Percentiles rank a stretch among this genome's conserved stretches.
Conservation (phyloP, 2,113 vertebrate species). For the Calyptommatus sinebrachiatus region DNA sequence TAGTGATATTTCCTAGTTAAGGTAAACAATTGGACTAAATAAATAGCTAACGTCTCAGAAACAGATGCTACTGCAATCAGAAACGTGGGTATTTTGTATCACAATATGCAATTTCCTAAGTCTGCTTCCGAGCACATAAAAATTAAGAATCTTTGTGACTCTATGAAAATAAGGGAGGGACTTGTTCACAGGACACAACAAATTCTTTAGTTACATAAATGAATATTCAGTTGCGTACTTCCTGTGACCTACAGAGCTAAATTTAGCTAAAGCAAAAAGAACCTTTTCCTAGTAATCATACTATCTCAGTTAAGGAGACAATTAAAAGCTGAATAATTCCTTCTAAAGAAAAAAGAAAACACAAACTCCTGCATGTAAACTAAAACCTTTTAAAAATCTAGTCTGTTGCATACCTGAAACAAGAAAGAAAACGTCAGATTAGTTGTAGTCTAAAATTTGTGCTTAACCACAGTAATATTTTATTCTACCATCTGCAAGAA, state of each 20-base stretch:
- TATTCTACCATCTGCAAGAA: neutral
- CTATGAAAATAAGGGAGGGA: constrained; percentile 10
- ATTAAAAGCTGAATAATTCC: neutral
- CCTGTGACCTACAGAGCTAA: neutral
- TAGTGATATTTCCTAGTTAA: neutral
- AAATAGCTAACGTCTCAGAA: neutral
- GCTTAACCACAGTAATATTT: neutral
- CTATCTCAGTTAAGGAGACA: neutral
- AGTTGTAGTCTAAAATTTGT: neutral
- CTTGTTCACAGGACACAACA: neutral
- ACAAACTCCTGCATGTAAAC: no score
- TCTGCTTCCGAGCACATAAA: neutral
- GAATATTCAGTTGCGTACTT: constrained; percentile 11
- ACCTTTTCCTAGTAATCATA: neutral
- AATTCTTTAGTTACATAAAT: constrained; percentile 17
- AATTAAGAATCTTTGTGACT: constrained; percentile 4
- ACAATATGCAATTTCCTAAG: neutral
- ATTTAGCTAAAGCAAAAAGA: neutral
- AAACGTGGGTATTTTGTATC: neutral
- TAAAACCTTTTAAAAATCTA: neutral
- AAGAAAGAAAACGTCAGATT: neutral
- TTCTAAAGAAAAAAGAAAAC: neutral
- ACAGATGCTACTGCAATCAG: neutral
- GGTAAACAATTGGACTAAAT: neutral
- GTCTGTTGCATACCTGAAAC: neutral